Percentiles rank a stretch among this genome's conserved stretches.
These are phyloP conservation scores for Burhinus oedicnemus DNA, from an alignment of 2,113 vertebrate species.

Conservation along the genomic window DNA sequence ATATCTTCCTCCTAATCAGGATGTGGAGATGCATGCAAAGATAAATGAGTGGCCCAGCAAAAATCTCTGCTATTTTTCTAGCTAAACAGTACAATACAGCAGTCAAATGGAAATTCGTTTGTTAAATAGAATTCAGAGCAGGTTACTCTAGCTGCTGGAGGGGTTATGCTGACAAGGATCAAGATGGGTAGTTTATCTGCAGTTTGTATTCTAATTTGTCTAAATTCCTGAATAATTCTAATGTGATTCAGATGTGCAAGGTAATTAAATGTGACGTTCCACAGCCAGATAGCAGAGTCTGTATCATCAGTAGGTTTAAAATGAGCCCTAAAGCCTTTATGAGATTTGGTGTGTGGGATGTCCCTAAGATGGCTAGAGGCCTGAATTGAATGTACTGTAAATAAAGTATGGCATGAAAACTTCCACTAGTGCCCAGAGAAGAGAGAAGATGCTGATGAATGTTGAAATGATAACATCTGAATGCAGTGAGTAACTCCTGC, in stretches of 20 bases:
- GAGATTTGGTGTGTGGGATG: not conserved
- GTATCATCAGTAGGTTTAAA: not conserved
- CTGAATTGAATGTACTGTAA: slow-evolving; percentile 6
- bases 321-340: not conserved
- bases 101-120: not conserved
- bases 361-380: slow-evolving; percentile 7
- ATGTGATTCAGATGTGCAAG: not conserved
- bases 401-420: slow-evolving; percentile 25
- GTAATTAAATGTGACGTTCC: not conserved
- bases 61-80: not conserved
- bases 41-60: not conserved
- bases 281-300: not conserved
- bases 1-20: not conserved
- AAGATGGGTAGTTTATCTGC: not conserved
- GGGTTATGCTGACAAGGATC: not conserved
- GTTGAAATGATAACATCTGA: not conserved
- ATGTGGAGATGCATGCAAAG: not conserved
- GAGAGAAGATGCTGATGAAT: not conserved
- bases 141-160: not conserved
- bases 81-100: not conserved
- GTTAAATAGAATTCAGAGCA: not conserved
- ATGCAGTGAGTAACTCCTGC: not conserved
- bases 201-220: slow-evolving; percentile 36
- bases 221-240: slow-evolving; percentile 23
- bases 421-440: not conserved